Conservation (phyloP, 2,888 invertebrate genomes). For the Isoperla grammatica region DNA sequence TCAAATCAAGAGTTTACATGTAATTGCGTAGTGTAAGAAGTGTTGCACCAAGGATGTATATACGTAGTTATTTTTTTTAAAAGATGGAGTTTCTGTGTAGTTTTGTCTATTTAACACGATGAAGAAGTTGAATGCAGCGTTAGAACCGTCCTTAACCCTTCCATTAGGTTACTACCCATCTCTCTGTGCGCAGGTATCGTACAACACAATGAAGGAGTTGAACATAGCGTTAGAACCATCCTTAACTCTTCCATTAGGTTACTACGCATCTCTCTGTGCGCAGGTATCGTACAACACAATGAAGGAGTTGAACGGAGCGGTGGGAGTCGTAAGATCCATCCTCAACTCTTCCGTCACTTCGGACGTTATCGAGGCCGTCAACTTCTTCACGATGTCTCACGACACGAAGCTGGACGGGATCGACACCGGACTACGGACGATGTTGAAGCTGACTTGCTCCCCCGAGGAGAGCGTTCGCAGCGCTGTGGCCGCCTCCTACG, state of each 20-base stretch:
- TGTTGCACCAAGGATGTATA: too few relatives aligned
- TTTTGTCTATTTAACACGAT: too few relatives aligned
- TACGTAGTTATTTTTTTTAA: too few relatives aligned
- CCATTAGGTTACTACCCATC: too few relatives aligned
- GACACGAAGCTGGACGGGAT: constrained; percentile 72
- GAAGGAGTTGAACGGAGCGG: constrained; percentile 7
- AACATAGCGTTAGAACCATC: too few relatives aligned
- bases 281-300: background rate
- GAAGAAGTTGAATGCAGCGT: too few relatives aligned
- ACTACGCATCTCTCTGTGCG: background rate
- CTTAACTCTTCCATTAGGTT: too few relatives aligned
- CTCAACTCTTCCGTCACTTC: constrained; percentile 22
- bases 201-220: too few relatives aligned
- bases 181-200: background rate
- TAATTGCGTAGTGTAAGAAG: too few relatives aligned
- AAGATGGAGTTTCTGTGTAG: too few relatives aligned
- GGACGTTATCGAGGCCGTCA: constrained; percentile 67
- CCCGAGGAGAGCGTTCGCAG: constrained; percentile 66
- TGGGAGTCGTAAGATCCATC: constrained; percentile 21
- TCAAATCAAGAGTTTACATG: too few relatives aligned
- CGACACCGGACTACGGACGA: constrained; percentile 63
- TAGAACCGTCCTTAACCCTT: too few relatives aligned
- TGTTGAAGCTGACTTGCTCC: constrained; percentile 74
- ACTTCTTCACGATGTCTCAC: constrained; percentile 77
- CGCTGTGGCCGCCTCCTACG: constrained; percentile 72